phyloP scores from a whole-genome alignment of 1,140 invertebrate genomes.

The Zaprionus kolodkinae region DNA sequence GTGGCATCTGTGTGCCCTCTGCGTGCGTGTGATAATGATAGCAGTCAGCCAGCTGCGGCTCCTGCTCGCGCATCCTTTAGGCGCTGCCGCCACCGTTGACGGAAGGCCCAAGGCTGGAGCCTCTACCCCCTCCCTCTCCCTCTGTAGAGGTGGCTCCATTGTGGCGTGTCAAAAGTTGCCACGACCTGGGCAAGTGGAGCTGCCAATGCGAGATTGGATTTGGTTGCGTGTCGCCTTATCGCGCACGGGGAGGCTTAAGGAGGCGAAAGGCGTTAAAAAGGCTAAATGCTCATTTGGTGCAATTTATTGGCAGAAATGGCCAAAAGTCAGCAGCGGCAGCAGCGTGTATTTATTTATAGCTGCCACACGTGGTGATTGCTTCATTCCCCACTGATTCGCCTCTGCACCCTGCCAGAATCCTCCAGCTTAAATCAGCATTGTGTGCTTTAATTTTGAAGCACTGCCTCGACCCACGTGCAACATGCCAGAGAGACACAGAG shows the following conservation, averaged over 20 bases:
- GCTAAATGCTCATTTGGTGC: slow-evolving; percentile 67
- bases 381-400: slow-evolving; percentile 21
- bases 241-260: slow-evolving; percentile 39
- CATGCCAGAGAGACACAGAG: slow-evolving; percentile 5
- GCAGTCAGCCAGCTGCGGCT: slow-evolving; percentile 28
- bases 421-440: slow-evolving; percentile 28
- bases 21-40: slow-evolving; percentile 74
- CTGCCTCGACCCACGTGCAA: slow-evolving; percentile 32
- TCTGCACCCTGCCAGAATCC: neutral
- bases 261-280: slow-evolving; percentile 69
- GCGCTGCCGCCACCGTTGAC: slow-evolving; percentile 30
- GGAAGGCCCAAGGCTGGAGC: neutral
- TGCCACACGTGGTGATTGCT: slow-evolving; percentile 44
- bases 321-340: slow-evolving; percentile 21
- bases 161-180: slow-evolving; percentile 64
- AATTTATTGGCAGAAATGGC: slow-evolving; percentile 62
- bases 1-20: slow-evolving; percentile 12
- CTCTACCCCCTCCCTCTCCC: too few relatives aligned
- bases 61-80: slow-evolving; percentile 64
- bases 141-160: neutral
- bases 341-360: slow-evolving; percentile 41
- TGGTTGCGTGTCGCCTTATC: slow-evolving; percentile 72
- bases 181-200: slow-evolving; percentile 29
- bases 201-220: slow-evolving; percentile 7
- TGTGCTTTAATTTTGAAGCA: slow-evolving; percentile 38